Conservation (phyloP, 2,888 invertebrate species). For the Byasa hedistus region DNA sequence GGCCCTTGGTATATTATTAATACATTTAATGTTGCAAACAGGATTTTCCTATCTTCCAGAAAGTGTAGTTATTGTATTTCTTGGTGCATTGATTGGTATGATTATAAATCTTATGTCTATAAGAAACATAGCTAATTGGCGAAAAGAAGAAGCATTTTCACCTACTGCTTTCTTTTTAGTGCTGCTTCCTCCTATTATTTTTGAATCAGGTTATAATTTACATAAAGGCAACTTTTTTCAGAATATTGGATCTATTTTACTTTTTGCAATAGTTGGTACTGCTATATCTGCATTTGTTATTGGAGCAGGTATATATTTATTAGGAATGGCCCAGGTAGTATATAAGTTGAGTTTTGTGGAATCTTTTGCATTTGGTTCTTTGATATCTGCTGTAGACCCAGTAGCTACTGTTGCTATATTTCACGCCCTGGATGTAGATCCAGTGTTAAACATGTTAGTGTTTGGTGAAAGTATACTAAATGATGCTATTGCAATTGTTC, state of each 20-base stretch:
- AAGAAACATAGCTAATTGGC: slow-evolving; percentile 95
- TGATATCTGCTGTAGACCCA: slow-evolving; percentile 99
- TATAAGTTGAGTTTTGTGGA: slow-evolving; percentile 96
- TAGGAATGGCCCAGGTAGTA: slow-evolving; percentile 95
- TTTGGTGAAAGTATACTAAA: slow-evolving; percentile 97
- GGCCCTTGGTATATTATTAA: slow-evolving; percentile 94
- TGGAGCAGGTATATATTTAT: slow-evolving; percentile 96
- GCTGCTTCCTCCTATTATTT: slow-evolving; percentile 98
- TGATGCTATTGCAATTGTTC: slow-evolving; percentile 98
- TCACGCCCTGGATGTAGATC: slow-evolving; percentile 97
- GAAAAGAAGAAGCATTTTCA: slow-evolving; percentile 98
- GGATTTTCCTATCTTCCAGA: slow-evolving; percentile 98
- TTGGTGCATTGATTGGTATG: slow-evolving; percentile 95
- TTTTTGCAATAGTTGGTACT: slow-evolving; percentile 98
- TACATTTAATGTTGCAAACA: slow-evolving; percentile 96
- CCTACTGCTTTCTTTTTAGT: slow-evolving; percentile 99
- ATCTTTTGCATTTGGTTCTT: slow-evolving; percentile 98
- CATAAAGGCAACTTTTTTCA: slow-evolving; percentile 98
- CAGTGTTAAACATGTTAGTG: slow-evolving; percentile 99
- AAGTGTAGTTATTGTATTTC: slow-evolving; percentile 96
- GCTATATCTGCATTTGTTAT: slow-evolving; percentile 98
- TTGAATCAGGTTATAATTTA: slow-evolving; percentile 99
- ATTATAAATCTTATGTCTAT: slow-evolving; percentile 93
- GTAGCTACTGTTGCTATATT: slow-evolving; percentile 99
- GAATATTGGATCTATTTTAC: slow-evolving; percentile 98